Evolutionary conservation across 2,797 vertebrate species (phyloP).

Genomic region (Agapornis canus): DNA sequence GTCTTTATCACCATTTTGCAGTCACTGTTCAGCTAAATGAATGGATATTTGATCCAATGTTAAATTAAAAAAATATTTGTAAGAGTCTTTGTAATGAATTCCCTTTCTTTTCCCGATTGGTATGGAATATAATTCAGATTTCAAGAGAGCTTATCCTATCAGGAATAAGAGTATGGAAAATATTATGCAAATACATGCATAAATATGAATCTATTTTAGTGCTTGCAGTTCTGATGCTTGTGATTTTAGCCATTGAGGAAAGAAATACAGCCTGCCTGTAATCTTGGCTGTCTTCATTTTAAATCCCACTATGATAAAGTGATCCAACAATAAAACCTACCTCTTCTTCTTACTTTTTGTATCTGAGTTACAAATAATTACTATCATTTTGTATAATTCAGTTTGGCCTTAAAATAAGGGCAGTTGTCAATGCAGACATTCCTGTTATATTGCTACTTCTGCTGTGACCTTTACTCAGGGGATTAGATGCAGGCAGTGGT

Average conservation of each 20-base stretch:
- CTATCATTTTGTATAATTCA: background rate
- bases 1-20: conserved; percentile 58
- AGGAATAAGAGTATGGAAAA: background rate
- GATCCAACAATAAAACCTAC: background rate
- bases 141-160: background rate
- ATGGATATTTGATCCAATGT: conserved; percentile 29
- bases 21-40: conserved; percentile 11
- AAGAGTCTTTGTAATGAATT: background rate
- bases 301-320: background rate
- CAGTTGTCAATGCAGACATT: background rate
- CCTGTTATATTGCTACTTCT: background rate
- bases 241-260: background rate
- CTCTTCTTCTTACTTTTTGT: background rate
- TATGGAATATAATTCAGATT: conserved; percentile 30
- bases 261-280: background rate
- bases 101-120: background rate
- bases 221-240: background rate
- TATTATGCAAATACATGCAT: conserved; percentile 12
- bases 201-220: conserved; percentile 11
- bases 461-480: background rate
- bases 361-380: background rate
- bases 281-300: background rate
- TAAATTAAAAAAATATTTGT: conserved; percentile 43
- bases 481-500: too few relatives aligned
- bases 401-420: background rate